These are phyloP conservation scores for Drosophila equinoxialis DNA, from an alignment of 1,140 invertebrate species.

Conservation along the genomic window DNA sequence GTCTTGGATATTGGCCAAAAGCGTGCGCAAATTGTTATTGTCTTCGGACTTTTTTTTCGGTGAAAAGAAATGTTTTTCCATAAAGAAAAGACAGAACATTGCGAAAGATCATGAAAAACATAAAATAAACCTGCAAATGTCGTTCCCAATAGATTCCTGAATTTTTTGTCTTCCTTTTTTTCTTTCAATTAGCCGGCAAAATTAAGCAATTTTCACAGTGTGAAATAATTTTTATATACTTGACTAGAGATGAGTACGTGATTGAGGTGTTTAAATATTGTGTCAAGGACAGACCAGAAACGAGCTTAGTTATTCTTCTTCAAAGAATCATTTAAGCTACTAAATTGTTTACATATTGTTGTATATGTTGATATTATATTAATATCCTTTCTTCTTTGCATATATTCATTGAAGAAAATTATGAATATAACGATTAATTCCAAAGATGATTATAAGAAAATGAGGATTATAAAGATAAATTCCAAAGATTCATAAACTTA, in stretches of 20 bases:
- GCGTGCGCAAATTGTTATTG: slow-evolving; percentile 79
- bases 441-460: too few relatives aligned
- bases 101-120: slow-evolving; percentile 1
- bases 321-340: too few relatives aligned
- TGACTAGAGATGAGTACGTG: neutral
- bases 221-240: neutral
- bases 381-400: too few relatives aligned
- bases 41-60: slow-evolving; percentile 40
- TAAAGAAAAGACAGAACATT: slow-evolving; percentile 33
- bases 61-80: slow-evolving; percentile 68
- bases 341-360: too few relatives aligned
- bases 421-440: too few relatives aligned
- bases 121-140: slow-evolving; percentile 34
- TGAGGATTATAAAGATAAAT: too few relatives aligned
- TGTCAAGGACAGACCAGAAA: too few relatives aligned
- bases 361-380: too few relatives aligned
- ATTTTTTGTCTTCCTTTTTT: slow-evolving; percentile 39
- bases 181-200: slow-evolving; percentile 57
- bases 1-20: slow-evolving; percentile 69
- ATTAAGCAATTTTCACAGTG: neutral
- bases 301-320: too few relatives aligned
- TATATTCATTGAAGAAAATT: too few relatives aligned
- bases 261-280: neutral
- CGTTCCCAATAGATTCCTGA: slow-evolving; percentile 37
- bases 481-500: too few relatives aligned